Conservation (phyloP, 2,113 vertebrate genomes). For the Galeopterus variegatus region DNA sequence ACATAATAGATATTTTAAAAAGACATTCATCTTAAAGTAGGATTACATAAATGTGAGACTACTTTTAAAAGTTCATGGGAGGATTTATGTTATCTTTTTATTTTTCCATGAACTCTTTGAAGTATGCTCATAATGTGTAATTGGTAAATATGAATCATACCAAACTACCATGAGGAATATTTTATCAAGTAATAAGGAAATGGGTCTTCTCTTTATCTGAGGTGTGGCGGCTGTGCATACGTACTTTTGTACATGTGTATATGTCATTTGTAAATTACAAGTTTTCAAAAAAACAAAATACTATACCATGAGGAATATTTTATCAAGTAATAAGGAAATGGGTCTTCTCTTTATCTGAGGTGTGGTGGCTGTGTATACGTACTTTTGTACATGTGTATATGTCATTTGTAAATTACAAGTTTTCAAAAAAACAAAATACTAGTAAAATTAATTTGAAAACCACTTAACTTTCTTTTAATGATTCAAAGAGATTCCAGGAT, state of each 20-base stretch:
- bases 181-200: constrained; percentile 45
- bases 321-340: constrained; percentile 29
- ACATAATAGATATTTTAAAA: constrained; percentile 19
- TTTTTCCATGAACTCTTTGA: no score
- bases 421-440: constrained; percentile 46
- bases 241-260: background rate
- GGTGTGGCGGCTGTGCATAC: background rate
- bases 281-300: constrained; percentile 45
- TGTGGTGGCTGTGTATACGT: background rate
- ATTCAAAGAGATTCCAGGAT: constrained; percentile 1
- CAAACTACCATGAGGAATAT: background rate
- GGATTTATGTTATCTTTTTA: no score
- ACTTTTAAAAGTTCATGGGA: no score
- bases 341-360: constrained; percentile 5
- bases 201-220: constrained; percentile 20
- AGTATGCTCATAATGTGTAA: background rate
- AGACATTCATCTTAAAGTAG: constrained; percentile 37
- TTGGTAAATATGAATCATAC: background rate
- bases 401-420: constrained; percentile 27
- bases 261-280: constrained; percentile 29
- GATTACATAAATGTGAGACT: background rate
- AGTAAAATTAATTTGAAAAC: constrained; percentile 52
- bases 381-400: background rate
- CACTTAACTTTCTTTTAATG: background rate
- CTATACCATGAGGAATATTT: background rate